Evolutionary conservation across 2,888 invertebrate genomes (phyloP), one percentile per base, ranked within the genome.

Genomic region (Tiliacea citrago): DNA sequence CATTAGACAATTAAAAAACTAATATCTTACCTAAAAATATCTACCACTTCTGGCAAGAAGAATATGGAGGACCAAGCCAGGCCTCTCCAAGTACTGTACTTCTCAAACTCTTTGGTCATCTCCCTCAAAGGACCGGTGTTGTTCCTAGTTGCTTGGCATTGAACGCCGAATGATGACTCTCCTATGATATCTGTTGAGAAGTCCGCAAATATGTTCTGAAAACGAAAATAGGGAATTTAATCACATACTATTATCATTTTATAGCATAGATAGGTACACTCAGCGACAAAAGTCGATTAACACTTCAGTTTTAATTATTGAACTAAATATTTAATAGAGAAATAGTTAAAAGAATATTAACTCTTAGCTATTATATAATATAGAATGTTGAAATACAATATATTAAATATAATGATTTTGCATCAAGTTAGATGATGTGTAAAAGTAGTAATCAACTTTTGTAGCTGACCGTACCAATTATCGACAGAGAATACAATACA

Each of bases 21-120:
- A 57, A 24, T 13, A 18, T 13, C 63, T 58, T 65, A 92, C 92
- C 92, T 77, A 39, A 92, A 91, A 13, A 90, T 62, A 65, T 91
- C 89, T 0, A 90, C 91, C 1, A 90, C 39, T 39, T 89, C 87
- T 6, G 94, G 93, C 5, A 88, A 87, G 77, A 93, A 93, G 89
- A 93, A 94, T 21, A 93, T 91, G 51, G 89, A 89, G 45, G 86
- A 86, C 91, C 91, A 91, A 0, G 81, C 81, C 8, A 91, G 21
- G 6, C 92, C 92, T 39, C 93, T 88, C 68, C 83, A 87, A 1
- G 83, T 4, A 24, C 75, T 86, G 78, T 86, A 93, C 53, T 80
- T 73, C 88, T 90, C 90, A 68, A 93, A 91, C 5, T 88, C 89
- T 6, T 86, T 86, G 4, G 93, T 92, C 60, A 93, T 84, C 1